Base-by-base conservation (phyloP, 2,113 vertebrate genomes). In the Peucedramus taeniatus region DNA sequence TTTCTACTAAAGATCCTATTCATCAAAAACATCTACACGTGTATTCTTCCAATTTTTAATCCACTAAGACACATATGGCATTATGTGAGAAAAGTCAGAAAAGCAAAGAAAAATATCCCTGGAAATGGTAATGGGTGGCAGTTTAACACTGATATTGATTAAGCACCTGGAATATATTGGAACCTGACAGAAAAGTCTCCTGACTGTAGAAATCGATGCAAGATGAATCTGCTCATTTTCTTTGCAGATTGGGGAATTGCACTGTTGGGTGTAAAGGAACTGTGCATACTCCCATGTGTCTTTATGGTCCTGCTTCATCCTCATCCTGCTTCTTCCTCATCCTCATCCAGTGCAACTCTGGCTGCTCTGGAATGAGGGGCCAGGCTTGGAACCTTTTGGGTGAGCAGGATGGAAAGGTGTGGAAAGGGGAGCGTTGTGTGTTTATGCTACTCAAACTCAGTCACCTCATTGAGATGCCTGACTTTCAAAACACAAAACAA, bases 1-100 rank as follows among this genome's bases (percentile, higher is more conserved):
- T 97, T 97, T 97, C 72, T 79, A 86, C 78, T 88, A 89, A 96
- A 74, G 33, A 31, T 68, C 71, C 64, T 94, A 92, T 92, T 97
- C 11, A 97, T 97, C 92, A 97, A 91, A 97, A 87, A 51, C 74
- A 78, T 40, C 70, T 66, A 96, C 44, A 89, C 45, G 45, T 33
- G 33, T 89, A 92, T 90, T 87, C 72, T 45, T 86, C 81, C 27
- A 28, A 54, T 65, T 96, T 97, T 91, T 96, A 97, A 87, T 91
- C 91, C 92, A 50, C 86, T 93, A 89, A 90, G 47, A 78, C n/a
- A 87, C 4, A 2, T 7, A 45, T 0, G 5, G 4, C 11, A 86
- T 90, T 87, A 49, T n/a, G 94, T 2, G 26, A 97, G 47, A 16
- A 85, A 85, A 96, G 91, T 84, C 45, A 90, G 89, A 93, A 95